Conservation (phyloP, 2,888 invertebrate species). For the Drosophila differens region DNA sequence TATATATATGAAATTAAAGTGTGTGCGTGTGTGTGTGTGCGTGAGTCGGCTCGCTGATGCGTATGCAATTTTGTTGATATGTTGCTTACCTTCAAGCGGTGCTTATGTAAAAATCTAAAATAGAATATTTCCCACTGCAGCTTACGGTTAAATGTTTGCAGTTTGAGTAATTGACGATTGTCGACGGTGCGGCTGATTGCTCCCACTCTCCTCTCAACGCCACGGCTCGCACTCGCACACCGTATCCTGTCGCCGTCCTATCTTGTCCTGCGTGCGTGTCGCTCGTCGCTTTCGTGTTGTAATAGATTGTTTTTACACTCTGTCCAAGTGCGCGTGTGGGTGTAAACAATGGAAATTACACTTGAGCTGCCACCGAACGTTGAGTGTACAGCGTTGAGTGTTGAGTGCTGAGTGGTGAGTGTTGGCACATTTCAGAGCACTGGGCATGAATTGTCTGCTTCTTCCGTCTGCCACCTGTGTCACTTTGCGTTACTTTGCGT, state of each 20-base stretch:
- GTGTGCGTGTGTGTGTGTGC: background rate
- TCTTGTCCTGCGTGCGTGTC: constrained; percentile 38
- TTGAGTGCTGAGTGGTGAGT: constrained; percentile 33
- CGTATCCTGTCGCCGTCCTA: constrained; percentile 24
- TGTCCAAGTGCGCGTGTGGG: constrained; percentile 27
- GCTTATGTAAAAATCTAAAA: constrained; percentile 43
- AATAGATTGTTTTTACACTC: constrained; percentile 64
- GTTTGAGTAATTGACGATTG: constrained; percentile 54
- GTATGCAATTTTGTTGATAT: constrained; percentile 22
- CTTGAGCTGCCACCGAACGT: constrained; percentile 58
- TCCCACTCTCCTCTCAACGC: background rate
- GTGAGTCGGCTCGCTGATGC: constrained; percentile 32
- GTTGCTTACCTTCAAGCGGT: constrained; percentile 21
- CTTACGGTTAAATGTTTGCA: constrained; percentile 32
- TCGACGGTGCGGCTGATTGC: constrained; percentile 31
- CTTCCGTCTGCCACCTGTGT: constrained; percentile 13
- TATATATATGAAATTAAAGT: background rate
- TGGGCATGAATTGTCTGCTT: constrained; percentile 41
- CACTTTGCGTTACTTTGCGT: constrained; percentile 52
- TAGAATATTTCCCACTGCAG: constrained; percentile 30
- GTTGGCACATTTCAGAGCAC: constrained; percentile 53
- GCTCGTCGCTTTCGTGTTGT: constrained; percentile 38
- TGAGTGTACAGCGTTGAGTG: constrained; percentile 4
- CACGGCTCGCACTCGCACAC: background rate
- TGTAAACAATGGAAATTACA: constrained; percentile 73